These are phyloP conservation scores for Gasterosteus aculeatus DNA, from an alignment of 2,113 vertebrate genomes.

Conservation along the genomic window DNA sequence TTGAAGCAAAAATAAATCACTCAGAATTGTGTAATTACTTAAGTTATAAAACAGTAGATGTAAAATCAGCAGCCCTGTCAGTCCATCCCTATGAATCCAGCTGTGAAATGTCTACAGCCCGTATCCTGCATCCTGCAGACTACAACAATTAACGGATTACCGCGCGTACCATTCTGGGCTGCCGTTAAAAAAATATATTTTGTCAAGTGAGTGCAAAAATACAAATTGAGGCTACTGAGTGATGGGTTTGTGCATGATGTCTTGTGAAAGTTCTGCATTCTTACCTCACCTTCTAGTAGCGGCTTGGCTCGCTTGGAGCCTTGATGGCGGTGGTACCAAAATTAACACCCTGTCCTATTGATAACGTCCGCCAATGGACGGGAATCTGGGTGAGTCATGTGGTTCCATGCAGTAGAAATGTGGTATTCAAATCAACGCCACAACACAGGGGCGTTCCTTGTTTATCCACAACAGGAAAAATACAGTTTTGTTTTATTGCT, in stretches of 20 bases:
- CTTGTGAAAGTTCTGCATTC: neutral
- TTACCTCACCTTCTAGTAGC: neutral
- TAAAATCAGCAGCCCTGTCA: neutral
- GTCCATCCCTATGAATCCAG: neutral
- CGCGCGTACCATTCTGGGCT: neutral
- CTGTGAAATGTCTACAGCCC: conserved; percentile 13
- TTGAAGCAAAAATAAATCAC: neutral
- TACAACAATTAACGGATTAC: neutral
- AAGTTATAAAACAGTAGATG: neutral
- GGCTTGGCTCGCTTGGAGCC: too few species aligned
- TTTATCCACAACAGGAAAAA: neutral
- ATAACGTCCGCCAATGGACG: neutral
- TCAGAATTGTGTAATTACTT: neutral
- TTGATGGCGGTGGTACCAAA: too few species aligned
- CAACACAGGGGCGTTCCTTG: neutral
- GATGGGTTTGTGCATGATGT: neutral
- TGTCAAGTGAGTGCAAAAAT: neutral
- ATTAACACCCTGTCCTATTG: too few species aligned
- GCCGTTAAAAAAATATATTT: neutral
- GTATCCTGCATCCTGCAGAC: neutral
- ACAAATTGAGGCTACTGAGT: neutral
- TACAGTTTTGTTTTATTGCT: neutral
- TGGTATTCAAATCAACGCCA: neutral
- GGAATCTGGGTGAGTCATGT: neutral
- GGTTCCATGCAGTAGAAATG: neutral